A percentile compares a stretch with the other conserved stretches of the same genome.
These are phyloP conservation scores for Naja naja DNA, from an alignment of 2,113 vertebrate species.

Conservation along the genomic window DNA sequence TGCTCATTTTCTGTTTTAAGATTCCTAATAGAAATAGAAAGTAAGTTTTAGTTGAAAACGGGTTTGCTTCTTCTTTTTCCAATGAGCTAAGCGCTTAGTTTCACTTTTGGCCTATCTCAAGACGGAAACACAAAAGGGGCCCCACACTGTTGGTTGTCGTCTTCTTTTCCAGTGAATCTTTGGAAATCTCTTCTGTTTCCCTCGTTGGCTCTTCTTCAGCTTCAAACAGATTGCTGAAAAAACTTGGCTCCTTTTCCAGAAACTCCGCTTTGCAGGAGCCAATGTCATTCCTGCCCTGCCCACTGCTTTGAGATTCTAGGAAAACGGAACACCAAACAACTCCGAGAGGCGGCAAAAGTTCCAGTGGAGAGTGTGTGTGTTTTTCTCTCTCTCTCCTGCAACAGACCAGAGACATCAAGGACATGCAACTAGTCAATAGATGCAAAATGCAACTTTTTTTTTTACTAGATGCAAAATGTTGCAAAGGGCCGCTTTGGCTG, in stretches of 20 bases:
- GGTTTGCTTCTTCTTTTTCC: neutral
- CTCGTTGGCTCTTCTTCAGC: neutral
- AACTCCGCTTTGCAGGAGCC: conserved; percentile 4
- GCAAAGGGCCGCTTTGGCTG: neutral
- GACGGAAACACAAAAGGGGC: neutral
- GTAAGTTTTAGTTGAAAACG: neutral
- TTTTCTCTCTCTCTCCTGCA: neutral
- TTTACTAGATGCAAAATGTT: neutral
- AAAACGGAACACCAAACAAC: neutral
- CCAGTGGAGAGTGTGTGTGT: neutral
- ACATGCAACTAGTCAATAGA: neutral
- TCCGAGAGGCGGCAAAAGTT: neutral
- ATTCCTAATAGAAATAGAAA: too few relatives aligned
- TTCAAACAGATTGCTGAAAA: neutral
- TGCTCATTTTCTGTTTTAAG: too few relatives aligned
- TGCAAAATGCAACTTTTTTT: neutral
- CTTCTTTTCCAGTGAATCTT: neutral
- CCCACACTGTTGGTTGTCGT: neutral
- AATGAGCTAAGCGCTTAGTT: neutral
- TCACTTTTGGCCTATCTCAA: neutral
- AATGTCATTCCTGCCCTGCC: conserved; percentile 2
- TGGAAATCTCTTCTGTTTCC: neutral
- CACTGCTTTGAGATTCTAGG: neutral
- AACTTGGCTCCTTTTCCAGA: neutral
- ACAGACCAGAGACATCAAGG: neutral